These are phyloP conservation scores for Drosophila lacicola DNA, from an alignment of 2,888 invertebrate genomes.

Conservation along the genomic window DNA sequence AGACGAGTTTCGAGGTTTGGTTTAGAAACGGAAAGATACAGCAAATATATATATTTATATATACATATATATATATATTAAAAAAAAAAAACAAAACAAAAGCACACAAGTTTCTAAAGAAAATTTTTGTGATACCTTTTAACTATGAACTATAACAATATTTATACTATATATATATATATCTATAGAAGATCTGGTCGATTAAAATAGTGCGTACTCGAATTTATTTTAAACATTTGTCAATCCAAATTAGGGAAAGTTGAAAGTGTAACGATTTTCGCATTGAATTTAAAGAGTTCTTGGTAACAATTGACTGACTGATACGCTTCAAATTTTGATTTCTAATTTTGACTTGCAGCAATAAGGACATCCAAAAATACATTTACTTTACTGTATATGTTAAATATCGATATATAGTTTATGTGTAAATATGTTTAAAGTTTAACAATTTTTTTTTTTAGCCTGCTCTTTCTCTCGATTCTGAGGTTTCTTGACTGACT, in stretches of 20 bases:
- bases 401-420: slow-evolving; percentile 4
- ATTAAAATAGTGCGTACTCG: background rate
- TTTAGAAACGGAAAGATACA: slow-evolving; percentile 15
- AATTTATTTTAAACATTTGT: background rate
- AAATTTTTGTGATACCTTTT: slow-evolving; percentile 1
- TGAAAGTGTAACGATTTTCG: background rate
- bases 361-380: slow-evolving; percentile 67
- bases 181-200: background rate
- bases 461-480: background rate
- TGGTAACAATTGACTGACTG: slow-evolving; percentile 13
- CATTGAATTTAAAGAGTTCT: slow-evolving; percentile 1
- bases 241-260: background rate
- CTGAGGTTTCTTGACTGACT: slow-evolving; percentile 7
- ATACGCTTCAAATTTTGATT: slow-evolving; percentile 3
- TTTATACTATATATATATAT: background rate
- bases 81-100: background rate
- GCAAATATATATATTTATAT: background rate
- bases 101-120: background rate
- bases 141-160: background rate
- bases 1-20: background rate
- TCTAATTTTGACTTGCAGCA: slow-evolving; percentile 28
- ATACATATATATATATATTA: too few species aligned
- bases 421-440: slow-evolving; percentile 6
- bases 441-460: slow-evolving; percentile 20
- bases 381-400: slow-evolving; percentile 33